A percentile compares a stretch with the other conserved stretches of the same genome.
Evolutionary conservation across 2,888 invertebrate species (phyloP).

Genomic region (Lasioglossum zephyrum): DNA sequence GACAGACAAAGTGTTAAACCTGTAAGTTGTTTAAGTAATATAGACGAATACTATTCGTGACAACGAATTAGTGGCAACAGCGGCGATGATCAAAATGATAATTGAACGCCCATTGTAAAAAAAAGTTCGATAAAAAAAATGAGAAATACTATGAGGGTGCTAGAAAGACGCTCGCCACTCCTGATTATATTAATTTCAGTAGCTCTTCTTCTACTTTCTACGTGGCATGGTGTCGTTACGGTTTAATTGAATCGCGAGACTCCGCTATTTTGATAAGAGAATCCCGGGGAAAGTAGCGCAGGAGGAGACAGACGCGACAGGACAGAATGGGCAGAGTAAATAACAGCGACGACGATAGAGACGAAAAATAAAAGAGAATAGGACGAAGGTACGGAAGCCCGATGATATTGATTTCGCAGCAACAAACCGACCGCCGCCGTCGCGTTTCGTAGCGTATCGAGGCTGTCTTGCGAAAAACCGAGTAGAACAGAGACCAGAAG

Average conservation of each 20-base stretch:
- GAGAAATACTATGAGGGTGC: background rate
- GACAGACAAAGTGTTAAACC: background rate
- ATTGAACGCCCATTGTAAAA: background rate
- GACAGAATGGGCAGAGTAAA: conserved; percentile 27
- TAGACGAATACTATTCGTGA: background rate
- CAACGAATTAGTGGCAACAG: background rate
- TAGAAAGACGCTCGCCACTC: conserved; percentile 9
- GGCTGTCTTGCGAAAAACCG: background rate
- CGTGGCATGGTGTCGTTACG: conserved; percentile 42
- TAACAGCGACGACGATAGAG: conserved; percentile 16
- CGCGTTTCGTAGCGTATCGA: conserved; percentile 68
- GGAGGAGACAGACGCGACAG: conserved; percentile 28
- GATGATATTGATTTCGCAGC: conserved; percentile 81
- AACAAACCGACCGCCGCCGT: conserved; percentile 75
- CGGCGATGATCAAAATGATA: background rate
- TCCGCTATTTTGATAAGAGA: conserved; percentile 58
- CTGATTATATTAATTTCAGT: conserved; percentile 48
- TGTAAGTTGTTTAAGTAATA: background rate
- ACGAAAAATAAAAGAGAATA: conserved; percentile 33
- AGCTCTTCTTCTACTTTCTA: conserved; percentile 32
- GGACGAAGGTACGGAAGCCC: conserved; percentile 43
- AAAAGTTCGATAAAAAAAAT: background rate
- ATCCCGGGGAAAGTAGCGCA: conserved; percentile 41
- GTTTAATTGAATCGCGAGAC: conserved; percentile 54
- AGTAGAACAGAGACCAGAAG: background rate